Conservation (phyloP, 2,888 invertebrate species). For the Aspidiotus destructor region DNA sequence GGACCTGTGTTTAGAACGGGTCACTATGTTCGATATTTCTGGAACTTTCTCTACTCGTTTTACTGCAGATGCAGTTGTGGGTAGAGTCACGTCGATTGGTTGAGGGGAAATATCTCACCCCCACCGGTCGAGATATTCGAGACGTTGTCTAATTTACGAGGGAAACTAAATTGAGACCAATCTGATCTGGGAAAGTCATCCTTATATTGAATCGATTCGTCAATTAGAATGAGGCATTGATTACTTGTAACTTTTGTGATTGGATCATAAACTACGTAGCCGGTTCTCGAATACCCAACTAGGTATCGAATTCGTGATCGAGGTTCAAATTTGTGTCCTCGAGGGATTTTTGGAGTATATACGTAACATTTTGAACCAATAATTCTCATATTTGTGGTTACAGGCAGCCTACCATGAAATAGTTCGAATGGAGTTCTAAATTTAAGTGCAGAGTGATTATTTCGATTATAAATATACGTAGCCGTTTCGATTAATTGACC, state of each 20-base stretch:
- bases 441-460: background rate
- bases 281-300: background rate
- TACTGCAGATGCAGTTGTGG: no score
- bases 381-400: background rate
- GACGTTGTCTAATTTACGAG: no score
- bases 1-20: no score
- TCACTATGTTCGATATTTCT: no score
- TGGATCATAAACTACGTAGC: constrained; percentile 6
- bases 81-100: no score
- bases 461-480: background rate
- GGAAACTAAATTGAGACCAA: no score
- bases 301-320: background rate
- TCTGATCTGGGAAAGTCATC: background rate
- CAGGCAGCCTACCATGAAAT: background rate
- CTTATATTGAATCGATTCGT: background rate
- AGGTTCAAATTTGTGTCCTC: background rate
- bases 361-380: background rate
- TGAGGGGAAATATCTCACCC: no score
- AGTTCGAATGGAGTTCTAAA: background rate
- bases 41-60: no score
- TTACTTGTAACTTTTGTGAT: background rate
- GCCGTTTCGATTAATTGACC: background rate
- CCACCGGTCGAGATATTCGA: no score
- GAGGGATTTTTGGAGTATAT: background rate
- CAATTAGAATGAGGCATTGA: background rate